Percentiles rank a stretch among this genome's conserved stretches.
Evolutionary conservation across 1,140 invertebrate genomes (phyloP).

Genomic region (Meloidogyne floridensis): DNA sequence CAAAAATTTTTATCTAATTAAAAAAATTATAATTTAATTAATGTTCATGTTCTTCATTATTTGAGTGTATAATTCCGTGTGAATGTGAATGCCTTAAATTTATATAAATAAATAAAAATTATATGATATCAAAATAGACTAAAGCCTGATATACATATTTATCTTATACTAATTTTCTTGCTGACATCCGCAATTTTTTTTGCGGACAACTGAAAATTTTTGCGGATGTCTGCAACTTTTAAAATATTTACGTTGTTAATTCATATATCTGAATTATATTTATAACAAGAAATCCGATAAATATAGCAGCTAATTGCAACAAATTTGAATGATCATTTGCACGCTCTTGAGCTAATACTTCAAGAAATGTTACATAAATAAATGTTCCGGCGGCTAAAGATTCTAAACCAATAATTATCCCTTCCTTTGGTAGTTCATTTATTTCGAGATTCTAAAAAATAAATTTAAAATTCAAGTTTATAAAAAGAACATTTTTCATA

Average conservation of each 20-base stretch:
- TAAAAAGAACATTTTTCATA: too few relatives aligned
- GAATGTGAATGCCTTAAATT: constrained; percentile 10
- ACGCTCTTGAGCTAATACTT: constrained; percentile 57
- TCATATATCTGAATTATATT: constrained; percentile 49
- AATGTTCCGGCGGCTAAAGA: constrained; percentile 63
- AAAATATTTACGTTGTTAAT: constrained; percentile 1
- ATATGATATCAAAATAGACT: too few relatives aligned
- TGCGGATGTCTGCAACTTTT: too few relatives aligned
- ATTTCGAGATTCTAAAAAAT: constrained; percentile 50
- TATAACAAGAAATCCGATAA: constrained; percentile 59
- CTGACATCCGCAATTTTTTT: too few relatives aligned
- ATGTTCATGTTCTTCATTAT: not conserved
- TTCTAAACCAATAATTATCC: constrained; percentile 58
- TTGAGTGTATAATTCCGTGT: not conserved
- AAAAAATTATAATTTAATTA: not conserved
- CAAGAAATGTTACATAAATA: constrained; percentile 61
- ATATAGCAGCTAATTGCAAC: constrained; percentile 56
- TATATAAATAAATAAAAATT: too few relatives aligned
- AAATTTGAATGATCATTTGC: constrained; percentile 61
- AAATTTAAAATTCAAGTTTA: not conserved
- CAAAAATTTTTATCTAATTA: not conserved
- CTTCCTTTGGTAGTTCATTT: constrained; percentile 50
- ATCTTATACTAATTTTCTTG: not conserved
- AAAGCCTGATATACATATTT: not conserved
- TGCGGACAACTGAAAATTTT: too few relatives aligned